Percentiles rank a stretch among this genome's conserved stretches.
Conservation (phyloP, 2,113 vertebrate genomes). For the Cebus imitator region DNA sequence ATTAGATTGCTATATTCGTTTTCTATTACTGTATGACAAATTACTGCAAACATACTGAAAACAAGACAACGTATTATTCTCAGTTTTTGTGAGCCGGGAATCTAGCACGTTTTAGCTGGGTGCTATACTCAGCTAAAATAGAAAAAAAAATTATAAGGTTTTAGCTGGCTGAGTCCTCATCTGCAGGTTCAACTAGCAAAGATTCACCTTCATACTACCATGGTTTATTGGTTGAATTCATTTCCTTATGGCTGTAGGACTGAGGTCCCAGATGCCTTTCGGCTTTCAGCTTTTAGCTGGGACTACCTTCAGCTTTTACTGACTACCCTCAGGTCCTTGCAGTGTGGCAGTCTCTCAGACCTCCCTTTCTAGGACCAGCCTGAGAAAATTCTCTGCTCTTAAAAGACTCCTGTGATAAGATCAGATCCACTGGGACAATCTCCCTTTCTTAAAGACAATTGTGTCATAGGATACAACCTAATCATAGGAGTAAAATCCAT, state of each 20-base stretch:
- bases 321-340: too few relatives aligned
- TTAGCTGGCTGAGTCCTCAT: not conserved
- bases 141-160: not conserved
- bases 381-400: not conserved
- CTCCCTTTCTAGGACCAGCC: not conserved
- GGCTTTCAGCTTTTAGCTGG: not conserved
- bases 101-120: not conserved
- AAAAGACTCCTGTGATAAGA: not conserved
- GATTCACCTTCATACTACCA: not conserved
- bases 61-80: not conserved
- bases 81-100: not conserved
- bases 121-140: not conserved
- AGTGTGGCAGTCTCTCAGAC: not conserved
- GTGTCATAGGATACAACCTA: not conserved
- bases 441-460: not conserved
- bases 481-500: not conserved
- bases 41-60: not conserved
- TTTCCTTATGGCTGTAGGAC: not conserved
- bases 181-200: not conserved
- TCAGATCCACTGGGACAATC: not conserved
- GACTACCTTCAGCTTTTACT: not conserved
- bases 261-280: not conserved
- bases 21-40: not conserved
- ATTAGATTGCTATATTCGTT: not conserved
- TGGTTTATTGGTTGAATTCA: not conserved